Evolutionary conservation across 2,888 invertebrate genomes (phyloP).

Genomic region (Ennomos erosarius): DNA sequence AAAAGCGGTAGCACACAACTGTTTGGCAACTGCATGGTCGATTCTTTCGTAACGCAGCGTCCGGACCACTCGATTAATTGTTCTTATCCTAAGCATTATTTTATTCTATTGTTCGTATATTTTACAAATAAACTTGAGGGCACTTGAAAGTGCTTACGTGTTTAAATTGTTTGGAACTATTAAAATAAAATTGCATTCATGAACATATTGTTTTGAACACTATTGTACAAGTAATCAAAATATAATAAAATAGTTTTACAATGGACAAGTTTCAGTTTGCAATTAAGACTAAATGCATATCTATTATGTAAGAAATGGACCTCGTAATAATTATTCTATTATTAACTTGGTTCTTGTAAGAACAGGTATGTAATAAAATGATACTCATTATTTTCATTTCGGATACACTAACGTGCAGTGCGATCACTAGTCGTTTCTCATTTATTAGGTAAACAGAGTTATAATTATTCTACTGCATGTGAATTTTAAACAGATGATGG

Average conservation of each 20-base stretch:
- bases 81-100: conserved; percentile 68
- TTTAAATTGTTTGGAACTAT: conserved; percentile 45
- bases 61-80: conserved; percentile 83
- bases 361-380: conserved; percentile 27
- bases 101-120: conserved; percentile 69
- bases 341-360: conserved; percentile 48
- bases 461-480: conserved; percentile 19
- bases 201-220: conserved; percentile 29
- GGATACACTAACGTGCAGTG: conserved; percentile 15
- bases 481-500: conserved; percentile 53
- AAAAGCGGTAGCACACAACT: conserved; percentile 80
- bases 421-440: not conserved
- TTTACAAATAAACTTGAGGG: conserved; percentile 32
- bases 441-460: not conserved
- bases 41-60: conserved; percentile 81
- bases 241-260: conserved; percentile 9
- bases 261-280: conserved; percentile 60
- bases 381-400: conserved; percentile 7
- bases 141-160: conserved; percentile 36
- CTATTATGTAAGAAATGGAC: conserved; percentile 68
- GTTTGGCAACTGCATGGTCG: conserved; percentile 77
- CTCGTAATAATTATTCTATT: conserved; percentile 59
- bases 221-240: not conserved
- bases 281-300: conserved; percentile 61
- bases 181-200: conserved; percentile 24